Evolutionary conservation across 2,888 invertebrate species (phyloP), one percentile per base, ranked within the genome.

Genomic region (Leucophora obtusa): DNA sequence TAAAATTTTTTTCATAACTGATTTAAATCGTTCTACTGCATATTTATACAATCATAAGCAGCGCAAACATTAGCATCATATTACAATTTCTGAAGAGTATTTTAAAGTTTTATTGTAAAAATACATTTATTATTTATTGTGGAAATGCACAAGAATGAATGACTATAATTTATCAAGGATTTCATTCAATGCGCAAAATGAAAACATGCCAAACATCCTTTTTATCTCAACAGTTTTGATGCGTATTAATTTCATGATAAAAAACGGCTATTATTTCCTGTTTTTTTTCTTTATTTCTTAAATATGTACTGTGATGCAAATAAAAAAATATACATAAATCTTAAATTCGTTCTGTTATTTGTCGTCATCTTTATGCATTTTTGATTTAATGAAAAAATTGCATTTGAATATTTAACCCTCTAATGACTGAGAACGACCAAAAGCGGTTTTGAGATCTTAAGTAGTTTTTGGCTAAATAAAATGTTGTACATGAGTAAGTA

Each of bases 211-310:
- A 73, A 65, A 66, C 65, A 81, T 81, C 73, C 77, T 77, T 77
- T 68, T 80, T 76, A 70, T 70, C 77, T 79, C 53, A 51, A 51
- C 38, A 15, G 2, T 50, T 74, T 70, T 65, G 56, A 74, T 81
- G 77, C 77, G 77, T 81, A 77, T 81, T 81, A 77, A 81, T 81
- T 81, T 81, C 77, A 81, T 68, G 10, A 60, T 54, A 56, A 63
- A 35, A 60, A 79, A 65, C 56, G 69, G 60, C 77, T 74, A 70
- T 77, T 77, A 77, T 81, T 71, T 81, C 81, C 81, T 81, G 81
- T 77, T 77, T 73, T 58, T 65, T 35, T 47, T 14, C 24, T n/a
- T 21, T 21, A 21, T 10, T 50, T 58, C 14, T 28, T 54, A 54
- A 56, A 47, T n/a, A n/a, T n/a, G n/a, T n/a, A 21, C 1, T 38